Conservation (phyloP, 2,797 vertebrate species). For the Holocentrus rufus region DNA sequence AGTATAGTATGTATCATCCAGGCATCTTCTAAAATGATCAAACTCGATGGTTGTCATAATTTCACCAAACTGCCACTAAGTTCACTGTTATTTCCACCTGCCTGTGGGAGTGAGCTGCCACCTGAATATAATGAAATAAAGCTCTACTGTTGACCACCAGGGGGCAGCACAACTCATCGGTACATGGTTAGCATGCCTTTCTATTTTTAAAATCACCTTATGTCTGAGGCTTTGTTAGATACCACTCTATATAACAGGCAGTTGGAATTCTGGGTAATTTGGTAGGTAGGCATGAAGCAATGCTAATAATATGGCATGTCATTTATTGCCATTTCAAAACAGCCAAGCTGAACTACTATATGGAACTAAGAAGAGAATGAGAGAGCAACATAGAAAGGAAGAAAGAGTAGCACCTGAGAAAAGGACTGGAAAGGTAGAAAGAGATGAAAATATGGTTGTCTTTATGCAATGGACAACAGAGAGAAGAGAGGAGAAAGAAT, state of each 20-base stretch:
- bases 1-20: background rate
- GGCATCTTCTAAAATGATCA: background rate
- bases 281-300: constrained; percentile 28
- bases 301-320: constrained; percentile 14
- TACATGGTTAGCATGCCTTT: constrained; percentile 70
- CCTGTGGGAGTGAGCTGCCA: background rate
- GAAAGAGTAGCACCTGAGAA: constrained; percentile 5
- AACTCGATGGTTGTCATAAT: background rate
- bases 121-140: background rate
- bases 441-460: constrained; percentile 4
- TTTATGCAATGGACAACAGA: constrained; percentile 40
- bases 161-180: constrained; percentile 66
- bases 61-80: background rate
- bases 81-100: too few relatives aligned
- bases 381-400: background rate
- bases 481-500: constrained; percentile 17
- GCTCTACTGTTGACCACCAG: constrained; percentile 65
- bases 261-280: constrained; percentile 47
- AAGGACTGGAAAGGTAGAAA: constrained; percentile 2
- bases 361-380: background rate
- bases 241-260: constrained; percentile 59
- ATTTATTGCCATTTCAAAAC: constrained; percentile 30
- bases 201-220: constrained; percentile 76
- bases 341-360: background rate
- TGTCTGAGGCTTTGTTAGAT: constrained; percentile 74